Evolutionary conservation across 2,113 vertebrate genomes (phyloP), one percentile per base, ranked within the genome.

Genomic region (Oenanthe oenanthe): DNA sequence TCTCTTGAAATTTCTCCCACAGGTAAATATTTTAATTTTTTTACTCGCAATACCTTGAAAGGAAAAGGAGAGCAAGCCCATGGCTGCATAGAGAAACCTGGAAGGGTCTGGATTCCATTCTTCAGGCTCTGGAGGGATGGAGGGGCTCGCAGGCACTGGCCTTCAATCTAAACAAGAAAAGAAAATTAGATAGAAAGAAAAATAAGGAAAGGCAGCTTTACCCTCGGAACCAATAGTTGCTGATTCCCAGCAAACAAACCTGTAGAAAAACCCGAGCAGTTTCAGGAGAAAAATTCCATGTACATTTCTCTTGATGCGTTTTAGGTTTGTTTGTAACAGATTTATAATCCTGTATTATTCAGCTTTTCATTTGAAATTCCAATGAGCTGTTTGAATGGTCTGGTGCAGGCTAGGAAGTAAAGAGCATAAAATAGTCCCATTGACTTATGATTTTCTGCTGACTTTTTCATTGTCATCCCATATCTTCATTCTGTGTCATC

Each of bases 291-390:
- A 96, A 98, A 97, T 95, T 97, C 94, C 95, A 88, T 74, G 91
- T 97, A n/a, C 97, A 88, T 97, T 97, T 98, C 95, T 96, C 95
- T 78, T 79, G 85, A 92, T 95, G 95, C 36, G 1, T 88, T 97
- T 97, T 97, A 95, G 93, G 92, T 96, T 97, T 97, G 92, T 97
- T 98, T 97, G 91, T 95, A 95, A 73, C 94, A 97, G 97, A 97
- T 98, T 97, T 97, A 96, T 97, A 96, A 87, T 94, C 97, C 96
- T 84, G 91, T 96, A 86, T 96, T 97, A 96, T 97, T 97, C 96
- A 95, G 81, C 88, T 96, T 98, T 98, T 95, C 95, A 97, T 98
- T 97, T 98, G 97, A 98, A 98, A 98, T 97, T 98, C 97, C 92
- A 97, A 97, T 97, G 88, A 97, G 95, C 65, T 73, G 94, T 97